A percentile compares a stretch with the other conserved stretches of the same genome.
These are phyloP conservation scores for Luffia ferchaultella DNA, from an alignment of 2,888 invertebrate species.

Conservation along the genomic window DNA sequence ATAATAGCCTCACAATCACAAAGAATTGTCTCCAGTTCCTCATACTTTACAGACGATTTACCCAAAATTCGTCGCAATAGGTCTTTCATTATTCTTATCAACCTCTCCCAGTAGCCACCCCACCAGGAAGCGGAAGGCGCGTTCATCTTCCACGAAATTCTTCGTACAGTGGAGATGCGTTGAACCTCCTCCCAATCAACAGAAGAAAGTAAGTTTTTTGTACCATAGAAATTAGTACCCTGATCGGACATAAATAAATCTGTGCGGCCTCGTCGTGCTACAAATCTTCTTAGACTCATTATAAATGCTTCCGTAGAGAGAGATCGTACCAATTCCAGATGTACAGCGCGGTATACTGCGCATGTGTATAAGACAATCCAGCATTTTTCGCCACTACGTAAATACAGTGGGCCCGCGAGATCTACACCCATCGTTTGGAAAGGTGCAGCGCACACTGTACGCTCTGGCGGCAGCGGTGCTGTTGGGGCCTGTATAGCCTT, in stretches of 20 bases:
- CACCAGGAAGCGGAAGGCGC: background rate
- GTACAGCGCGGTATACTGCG: conserved; percentile 10
- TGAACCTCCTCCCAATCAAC: conserved; percentile 1
- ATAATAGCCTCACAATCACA: conserved; percentile 3
- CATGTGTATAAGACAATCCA: conserved; percentile 10
- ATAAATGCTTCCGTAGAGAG: conserved; percentile 10
- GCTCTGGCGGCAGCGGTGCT: background rate
- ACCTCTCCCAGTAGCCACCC: background rate
- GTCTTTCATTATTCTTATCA: background rate
- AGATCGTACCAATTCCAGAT: conserved; percentile 7
- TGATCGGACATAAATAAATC: conserved; percentile 5
- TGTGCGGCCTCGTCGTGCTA: conserved; percentile 8
- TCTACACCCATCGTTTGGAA: conserved; percentile 9
- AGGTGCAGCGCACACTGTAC: conserved; percentile 1
- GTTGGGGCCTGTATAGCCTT: background rate
- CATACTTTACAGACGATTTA: background rate
- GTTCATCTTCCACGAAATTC: background rate
- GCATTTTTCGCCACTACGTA: conserved; percentile 3
- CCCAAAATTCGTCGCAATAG: background rate
- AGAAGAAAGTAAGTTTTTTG: conserved; percentile 2
- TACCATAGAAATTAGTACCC: conserved; percentile 10
- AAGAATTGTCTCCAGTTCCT: conserved; percentile 1
- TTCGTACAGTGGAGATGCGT: background rate
- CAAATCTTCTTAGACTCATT: conserved; percentile 7
- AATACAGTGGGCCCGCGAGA: conserved; percentile 5